Percentiles rank a stretch among this genome's conserved stretches.
phyloP scores from a whole-genome alignment of 2,797 vertebrate genomes.

The Hozukius guyotensis region DNA sequence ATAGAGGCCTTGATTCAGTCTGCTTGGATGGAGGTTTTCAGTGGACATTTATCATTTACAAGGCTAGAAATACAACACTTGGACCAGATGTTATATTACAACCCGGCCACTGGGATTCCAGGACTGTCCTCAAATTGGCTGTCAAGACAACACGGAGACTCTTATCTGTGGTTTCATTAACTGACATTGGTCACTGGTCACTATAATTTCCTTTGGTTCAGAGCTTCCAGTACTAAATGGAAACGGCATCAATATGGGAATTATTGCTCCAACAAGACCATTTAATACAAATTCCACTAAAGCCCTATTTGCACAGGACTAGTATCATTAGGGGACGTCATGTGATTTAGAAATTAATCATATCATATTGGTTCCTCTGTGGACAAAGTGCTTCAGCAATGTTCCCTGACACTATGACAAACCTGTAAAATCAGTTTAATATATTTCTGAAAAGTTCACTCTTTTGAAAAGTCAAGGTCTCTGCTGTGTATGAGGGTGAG shows the following conservation, averaged over 20 bases:
- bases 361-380: not conserved
- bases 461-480: slow-evolving; percentile 16
- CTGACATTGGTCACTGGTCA: slow-evolving; percentile 1
- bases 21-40: slow-evolving; percentile 8
- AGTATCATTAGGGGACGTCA: no score
- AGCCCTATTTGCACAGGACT: not conserved
- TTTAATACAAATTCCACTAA: slow-evolving; percentile 11
- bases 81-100: not conserved
- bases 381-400: not conserved
- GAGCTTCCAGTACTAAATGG: not conserved
- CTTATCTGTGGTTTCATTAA: slow-evolving; percentile 22
- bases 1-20: not conserved
- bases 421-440: slow-evolving; percentile 15
- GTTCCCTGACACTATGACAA: slow-evolving; percentile 5
- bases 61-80: not conserved
- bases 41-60: not conserved
- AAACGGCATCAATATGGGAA: slow-evolving; percentile 25
- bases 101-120: not conserved
- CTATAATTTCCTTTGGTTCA: slow-evolving; percentile 18
- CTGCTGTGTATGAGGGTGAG: not conserved
- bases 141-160: not conserved
- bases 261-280: slow-evolving; percentile 13
- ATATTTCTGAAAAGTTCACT: slow-evolving; percentile 23
- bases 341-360: not conserved
- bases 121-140: not conserved